Evolutionary conservation across 2,888 invertebrate genomes (phyloP).

Genomic region (Masnerella sp.): DNA sequence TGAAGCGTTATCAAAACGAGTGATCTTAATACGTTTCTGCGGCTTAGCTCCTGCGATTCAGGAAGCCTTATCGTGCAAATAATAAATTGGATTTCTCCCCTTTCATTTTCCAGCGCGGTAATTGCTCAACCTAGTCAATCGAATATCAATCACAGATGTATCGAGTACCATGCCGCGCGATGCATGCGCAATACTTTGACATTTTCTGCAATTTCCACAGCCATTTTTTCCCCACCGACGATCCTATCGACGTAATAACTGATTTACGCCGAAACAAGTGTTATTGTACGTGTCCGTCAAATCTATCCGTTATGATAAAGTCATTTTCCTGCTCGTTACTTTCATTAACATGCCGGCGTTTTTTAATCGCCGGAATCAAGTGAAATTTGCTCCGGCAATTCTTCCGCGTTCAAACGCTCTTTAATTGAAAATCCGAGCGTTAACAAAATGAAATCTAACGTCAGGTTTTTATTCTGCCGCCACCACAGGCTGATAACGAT

Average conservation of each 20-base stretch:
- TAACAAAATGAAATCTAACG: constrained; percentile 25
- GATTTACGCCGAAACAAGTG: constrained; percentile 30
- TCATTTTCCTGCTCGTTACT: constrained; percentile 32
- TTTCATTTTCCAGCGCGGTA: constrained; percentile 53
- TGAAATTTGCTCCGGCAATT: constrained; percentile 42
- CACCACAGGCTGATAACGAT: background rate
- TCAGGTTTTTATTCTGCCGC: no score
- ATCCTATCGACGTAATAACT: constrained; percentile 51
- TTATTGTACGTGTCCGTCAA: constrained; percentile 40
- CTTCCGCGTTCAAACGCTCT: constrained; percentile 26
- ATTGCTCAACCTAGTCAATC: constrained; percentile 60
- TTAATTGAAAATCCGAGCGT: constrained; percentile 39
- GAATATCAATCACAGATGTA: constrained; percentile 57
- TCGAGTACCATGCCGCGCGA: constrained; percentile 15
- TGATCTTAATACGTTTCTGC: constrained; percentile 61
- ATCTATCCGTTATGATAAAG: constrained; percentile 29
- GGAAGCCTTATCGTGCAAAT: constrained; percentile 60
- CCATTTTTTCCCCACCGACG: constrained; percentile 6
- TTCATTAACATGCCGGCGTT: constrained; percentile 46
- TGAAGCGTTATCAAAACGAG: constrained; percentile 55
- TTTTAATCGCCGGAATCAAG: constrained; percentile 35
- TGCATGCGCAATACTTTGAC: constrained; percentile 45
- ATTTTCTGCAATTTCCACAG: constrained; percentile 42
- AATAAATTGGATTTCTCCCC: constrained; percentile 61
- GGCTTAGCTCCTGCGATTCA: constrained; percentile 60